phyloP scores from a whole-genome alignment of 2,888 invertebrate species.

The Hofmannophila pseudospretella region DNA sequence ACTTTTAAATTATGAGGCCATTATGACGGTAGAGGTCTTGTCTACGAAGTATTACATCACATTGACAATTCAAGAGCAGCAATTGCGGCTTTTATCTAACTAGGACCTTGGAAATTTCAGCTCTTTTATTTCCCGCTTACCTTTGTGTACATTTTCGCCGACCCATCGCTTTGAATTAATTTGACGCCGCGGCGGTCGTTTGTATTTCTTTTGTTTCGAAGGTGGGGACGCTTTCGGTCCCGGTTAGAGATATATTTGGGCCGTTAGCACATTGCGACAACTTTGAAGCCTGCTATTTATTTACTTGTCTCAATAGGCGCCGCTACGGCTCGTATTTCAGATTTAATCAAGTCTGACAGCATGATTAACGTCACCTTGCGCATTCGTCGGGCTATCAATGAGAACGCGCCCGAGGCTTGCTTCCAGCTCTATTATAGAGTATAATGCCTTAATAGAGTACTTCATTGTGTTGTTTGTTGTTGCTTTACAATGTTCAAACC shows the following conservation, averaged over 20 bases:
- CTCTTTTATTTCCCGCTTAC: constrained; percentile 63
- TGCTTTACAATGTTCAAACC: constrained; percentile 2
- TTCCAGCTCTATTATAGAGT: constrained; percentile 41
- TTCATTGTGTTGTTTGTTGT: constrained; percentile 7
- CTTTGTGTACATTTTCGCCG: constrained; percentile 64
- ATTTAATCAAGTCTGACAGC: constrained; percentile 68
- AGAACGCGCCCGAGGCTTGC: constrained; percentile 34
- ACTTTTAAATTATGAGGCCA: constrained; percentile 20
- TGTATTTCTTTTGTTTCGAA: constrained; percentile 66
- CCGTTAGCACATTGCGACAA: constrained; percentile 67
- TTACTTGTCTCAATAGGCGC: constrained; percentile 62
- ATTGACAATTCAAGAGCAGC: constrained; percentile 46
- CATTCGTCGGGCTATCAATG: constrained; percentile 48
- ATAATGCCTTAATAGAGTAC: constrained; percentile 27
- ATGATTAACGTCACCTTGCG: constrained; percentile 64
- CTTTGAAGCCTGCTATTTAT: constrained; percentile 65
- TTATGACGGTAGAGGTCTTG: constrained; percentile 7
- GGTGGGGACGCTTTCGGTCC: constrained; percentile 50
- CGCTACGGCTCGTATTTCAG: constrained; percentile 60
- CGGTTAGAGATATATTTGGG: constrained; percentile 61
- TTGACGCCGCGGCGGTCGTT: constrained; percentile 60
- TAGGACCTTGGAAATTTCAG: constrained; percentile 54
- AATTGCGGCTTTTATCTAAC: constrained; percentile 53
- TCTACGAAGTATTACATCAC: constrained; percentile 23
- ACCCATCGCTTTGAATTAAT: constrained; percentile 68